These are phyloP conservation scores for Erpobdella octoculata DNA, from an alignment of 2,888 invertebrate genomes.

Conservation along the genomic window DNA sequence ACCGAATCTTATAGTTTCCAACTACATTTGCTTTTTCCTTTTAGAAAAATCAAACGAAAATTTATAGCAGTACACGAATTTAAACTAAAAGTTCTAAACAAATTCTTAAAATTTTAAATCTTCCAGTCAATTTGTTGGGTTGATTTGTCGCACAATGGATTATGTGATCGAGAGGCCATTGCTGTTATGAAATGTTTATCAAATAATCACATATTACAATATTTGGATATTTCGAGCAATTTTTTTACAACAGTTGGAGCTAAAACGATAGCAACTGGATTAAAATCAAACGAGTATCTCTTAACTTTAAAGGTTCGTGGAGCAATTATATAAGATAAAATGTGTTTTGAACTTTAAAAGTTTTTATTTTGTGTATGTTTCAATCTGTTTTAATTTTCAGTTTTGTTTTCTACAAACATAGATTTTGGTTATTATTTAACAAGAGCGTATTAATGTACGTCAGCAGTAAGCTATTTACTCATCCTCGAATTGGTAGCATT, in stretches of 20 bases:
- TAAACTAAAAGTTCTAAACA: neutral
- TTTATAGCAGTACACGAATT: neutral
- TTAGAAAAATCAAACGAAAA: neutral
- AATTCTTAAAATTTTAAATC: neutral
- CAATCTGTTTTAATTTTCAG: too few relatives aligned
- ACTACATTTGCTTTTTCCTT: too few relatives aligned
- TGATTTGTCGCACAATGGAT: neutral
- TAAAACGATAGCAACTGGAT: neutral
- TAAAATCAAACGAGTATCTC: neutral
- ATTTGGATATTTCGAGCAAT: neutral
- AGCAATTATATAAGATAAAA: too few relatives aligned
- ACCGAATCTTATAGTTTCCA: too few relatives aligned
- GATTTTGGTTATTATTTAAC: too few relatives aligned
- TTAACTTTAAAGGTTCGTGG: neutral
- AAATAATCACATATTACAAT: neutral
- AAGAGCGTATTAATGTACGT: too few relatives aligned
- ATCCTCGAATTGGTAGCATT: too few relatives aligned
- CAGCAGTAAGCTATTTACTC: too few relatives aligned
- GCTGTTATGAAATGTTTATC: neutral
- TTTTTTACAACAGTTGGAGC: neutral
- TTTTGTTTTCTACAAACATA: too few relatives aligned
- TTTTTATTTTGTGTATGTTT: too few relatives aligned
- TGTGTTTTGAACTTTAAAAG: too few relatives aligned
- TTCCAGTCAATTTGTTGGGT: neutral
- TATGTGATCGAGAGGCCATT: neutral